Base-by-base conservation (phyloP, 2,888 invertebrate genomes). In the Platerodrilus igneus region DNA sequence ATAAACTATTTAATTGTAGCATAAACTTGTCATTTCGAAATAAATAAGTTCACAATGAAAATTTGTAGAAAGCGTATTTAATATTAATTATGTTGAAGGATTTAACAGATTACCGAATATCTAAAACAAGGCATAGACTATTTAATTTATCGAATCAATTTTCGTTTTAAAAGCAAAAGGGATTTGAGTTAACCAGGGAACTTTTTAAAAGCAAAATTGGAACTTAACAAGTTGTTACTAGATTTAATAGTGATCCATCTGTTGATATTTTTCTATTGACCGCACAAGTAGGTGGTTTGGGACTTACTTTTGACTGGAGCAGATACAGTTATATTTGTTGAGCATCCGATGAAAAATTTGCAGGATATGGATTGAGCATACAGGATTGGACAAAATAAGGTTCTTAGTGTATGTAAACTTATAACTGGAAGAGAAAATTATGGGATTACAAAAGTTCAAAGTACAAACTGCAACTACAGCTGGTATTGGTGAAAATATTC, bases 281-380 rank as follows among this genome's bases (percentile, higher is more conserved):
- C 1, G 99, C 99, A 2, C 92, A 94, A 73, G 91, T 94, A 51
- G 94, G 91, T 34, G 95, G 95, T 0, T 76, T 96, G 8, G 99
- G 99, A 3, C 71, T 99, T 51, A 99, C n/a, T 99, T 73, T 74
- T 99, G 49, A 99, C 96, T 0, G 96, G 96, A 3, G 99, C 99
- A 2, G 97, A 99, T 67, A 97, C 97, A 0, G 97, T 92, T 16
- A 95, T 99, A 56, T 99, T 99, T 72, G 92, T 99, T 33, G 99
- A 99, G 66, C 99, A 99, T 70, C 99, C 99, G 0, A 96, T 95
- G 92, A 93, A 93, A 70, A 99, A 99, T 70, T 72, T 97, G 37
- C 99, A 99, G 72, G 97, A 97, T 2, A 97, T 97, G 96, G 97
- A 97, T 71, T 79, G 99, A 52, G 99, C 99, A n/a, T 99, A 99